phyloP scores from a whole-genome alignment of 2,113 vertebrate genomes.

The Polypterus bichir region DNA sequence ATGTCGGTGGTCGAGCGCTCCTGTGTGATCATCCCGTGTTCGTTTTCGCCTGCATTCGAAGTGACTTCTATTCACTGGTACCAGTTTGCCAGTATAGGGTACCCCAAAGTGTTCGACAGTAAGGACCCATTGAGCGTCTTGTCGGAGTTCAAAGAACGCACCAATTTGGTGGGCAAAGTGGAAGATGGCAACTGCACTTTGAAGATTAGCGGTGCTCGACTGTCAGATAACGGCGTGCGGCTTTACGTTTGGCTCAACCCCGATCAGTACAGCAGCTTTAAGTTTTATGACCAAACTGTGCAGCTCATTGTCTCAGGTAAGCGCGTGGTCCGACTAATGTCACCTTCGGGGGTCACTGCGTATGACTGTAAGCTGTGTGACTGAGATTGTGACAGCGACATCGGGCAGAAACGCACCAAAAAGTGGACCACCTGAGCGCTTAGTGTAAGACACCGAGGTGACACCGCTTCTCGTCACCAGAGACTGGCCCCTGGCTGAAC shows the following conservation, averaged over 20 bases:
- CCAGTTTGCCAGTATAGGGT: conserved; percentile 1
- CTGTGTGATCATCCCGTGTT: conserved; percentile 30
- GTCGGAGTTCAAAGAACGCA: conserved; percentile 22
- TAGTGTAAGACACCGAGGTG: no score
- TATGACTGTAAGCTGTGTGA: no score
- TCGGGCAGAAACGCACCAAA: no score
- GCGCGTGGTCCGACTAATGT: background rate
- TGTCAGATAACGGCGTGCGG: conserved; percentile 8
- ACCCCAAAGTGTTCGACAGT: conserved; percentile 24
- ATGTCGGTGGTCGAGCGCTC: conserved; percentile 25
- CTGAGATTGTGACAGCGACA: no score
- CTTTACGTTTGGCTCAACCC: conserved; percentile 31
- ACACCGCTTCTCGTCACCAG: no score
- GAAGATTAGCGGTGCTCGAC: conserved; percentile 14
- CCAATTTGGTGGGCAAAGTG: conserved; percentile 17
- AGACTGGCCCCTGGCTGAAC: no score
- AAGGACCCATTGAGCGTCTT: rapidly evolving
- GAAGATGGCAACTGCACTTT: conserved; percentile 25
- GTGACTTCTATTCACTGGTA: conserved; percentile 25
- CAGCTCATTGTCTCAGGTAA: conserved; percentile 21
- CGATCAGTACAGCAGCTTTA: background rate
- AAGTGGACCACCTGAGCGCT: no score
- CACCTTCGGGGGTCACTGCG: no score
- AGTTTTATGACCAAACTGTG: conserved; percentile 13
- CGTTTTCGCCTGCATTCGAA: conserved; percentile 4